Percentiles rank a stretch among this genome's conserved stretches.
phyloP scores from a whole-genome alignment of 2,888 invertebrate species.

The Coenonympha arcania region DNA sequence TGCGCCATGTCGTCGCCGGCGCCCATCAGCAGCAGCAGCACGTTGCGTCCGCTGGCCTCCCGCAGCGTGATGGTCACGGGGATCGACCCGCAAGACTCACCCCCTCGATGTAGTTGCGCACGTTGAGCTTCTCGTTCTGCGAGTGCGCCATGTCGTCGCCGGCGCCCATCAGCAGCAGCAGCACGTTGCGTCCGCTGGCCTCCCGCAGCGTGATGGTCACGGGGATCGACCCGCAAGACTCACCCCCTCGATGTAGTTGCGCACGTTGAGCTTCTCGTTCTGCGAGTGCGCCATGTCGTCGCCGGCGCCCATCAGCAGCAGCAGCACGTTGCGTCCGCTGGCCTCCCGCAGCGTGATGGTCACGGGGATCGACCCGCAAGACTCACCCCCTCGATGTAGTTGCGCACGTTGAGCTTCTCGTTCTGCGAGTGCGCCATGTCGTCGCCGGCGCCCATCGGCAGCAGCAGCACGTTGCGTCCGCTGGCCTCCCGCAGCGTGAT shows the following conservation, averaged over 20 bases:
- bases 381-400: conserved; percentile 95
- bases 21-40: conserved; percentile 75
- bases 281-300: conserved; percentile 99
- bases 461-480: not conserved
- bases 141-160: conserved; percentile 99
- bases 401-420: conserved; percentile 93
- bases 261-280: conserved; percentile 95
- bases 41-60: not conserved
- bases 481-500: not conserved
- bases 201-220: conserved; percentile 58
- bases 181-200: not conserved
- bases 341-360: not conserved
- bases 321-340: not conserved
- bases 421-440: conserved; percentile 99
- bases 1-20: conserved; percentile 98
- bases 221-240: conserved; percentile 42
- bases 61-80: not conserved
- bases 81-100: conserved; percentile 70
- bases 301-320: conserved; percentile 82
- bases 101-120: conserved; percentile 94
- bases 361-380: conserved; percentile 56
- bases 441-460: conserved; percentile 88
- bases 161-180: conserved; percentile 79
- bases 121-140: conserved; percentile 97
- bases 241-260: conserved; percentile 96